Conservation (phyloP, 64 coral and sea anemone genomes). For the Stylophora pistillata region DNA sequence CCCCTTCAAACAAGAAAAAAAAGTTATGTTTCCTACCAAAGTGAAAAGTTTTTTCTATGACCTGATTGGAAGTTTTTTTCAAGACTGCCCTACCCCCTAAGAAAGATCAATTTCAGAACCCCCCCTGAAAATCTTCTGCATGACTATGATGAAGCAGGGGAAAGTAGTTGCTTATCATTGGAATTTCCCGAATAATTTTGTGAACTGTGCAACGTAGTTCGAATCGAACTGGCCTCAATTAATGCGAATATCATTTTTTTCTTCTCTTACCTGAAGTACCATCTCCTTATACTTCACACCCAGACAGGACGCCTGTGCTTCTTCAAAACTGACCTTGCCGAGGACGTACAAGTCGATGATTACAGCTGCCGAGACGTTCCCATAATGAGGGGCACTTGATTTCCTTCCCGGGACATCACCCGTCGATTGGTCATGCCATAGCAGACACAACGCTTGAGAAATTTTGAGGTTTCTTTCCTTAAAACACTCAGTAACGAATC, state of each 20-base stretch:
- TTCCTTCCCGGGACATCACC: constrained; percentile 64
- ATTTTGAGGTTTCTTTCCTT: constrained; percentile 53
- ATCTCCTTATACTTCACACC: constrained; percentile 49
- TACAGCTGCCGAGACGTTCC: constrained; percentile 37
- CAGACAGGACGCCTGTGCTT: constrained; percentile 40
- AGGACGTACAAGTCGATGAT: constrained; percentile 49
- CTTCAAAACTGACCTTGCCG: constrained; percentile 64
- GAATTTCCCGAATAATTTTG: too few relatives aligned
- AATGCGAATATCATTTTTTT: background rate
- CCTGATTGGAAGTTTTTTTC: too few relatives aligned
- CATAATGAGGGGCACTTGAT: constrained; percentile 11
- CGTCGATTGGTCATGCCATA: constrained; percentile 63
- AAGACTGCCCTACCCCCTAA: too few relatives aligned
- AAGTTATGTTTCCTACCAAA: too few relatives aligned
- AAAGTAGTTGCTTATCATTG: too few relatives aligned
- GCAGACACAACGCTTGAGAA: constrained; percentile 76
- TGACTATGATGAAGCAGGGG: too few relatives aligned
- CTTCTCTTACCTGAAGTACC: constrained; percentile 56
- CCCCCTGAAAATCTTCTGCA: too few relatives aligned
- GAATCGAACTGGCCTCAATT: too few relatives aligned
- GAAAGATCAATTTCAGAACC: too few relatives aligned
- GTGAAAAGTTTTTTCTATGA: too few relatives aligned
- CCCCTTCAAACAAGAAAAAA: too few relatives aligned
- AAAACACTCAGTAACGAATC: constrained; percentile 62
- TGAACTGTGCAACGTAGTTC: too few relatives aligned